Evolutionary conservation across 2,888 invertebrate species (phyloP).

Genomic region (Drosophila prostipennis): DNA sequence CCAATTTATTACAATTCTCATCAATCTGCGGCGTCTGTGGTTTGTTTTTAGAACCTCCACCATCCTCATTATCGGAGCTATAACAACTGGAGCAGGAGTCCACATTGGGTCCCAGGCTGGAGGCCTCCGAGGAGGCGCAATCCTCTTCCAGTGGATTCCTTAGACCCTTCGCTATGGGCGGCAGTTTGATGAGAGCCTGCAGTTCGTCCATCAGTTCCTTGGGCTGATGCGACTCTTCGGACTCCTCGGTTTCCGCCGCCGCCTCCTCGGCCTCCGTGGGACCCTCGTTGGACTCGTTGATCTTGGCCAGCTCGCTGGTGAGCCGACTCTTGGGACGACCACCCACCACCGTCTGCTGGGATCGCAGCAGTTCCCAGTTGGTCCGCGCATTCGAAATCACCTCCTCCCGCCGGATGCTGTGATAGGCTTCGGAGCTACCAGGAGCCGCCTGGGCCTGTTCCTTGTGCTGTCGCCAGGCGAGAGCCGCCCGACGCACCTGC

Average conservation of each 20-base stretch:
- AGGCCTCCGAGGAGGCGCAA: conserved; percentile 85
- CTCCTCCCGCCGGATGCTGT: conserved; percentile 89
- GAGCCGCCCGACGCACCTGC: conserved; percentile 90
- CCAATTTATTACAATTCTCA: conserved; percentile 65
- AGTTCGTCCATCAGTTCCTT: conserved; percentile 62
- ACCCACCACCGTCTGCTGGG: conserved; percentile 85
- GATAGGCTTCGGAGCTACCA: conserved; percentile 85
- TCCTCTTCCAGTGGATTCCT: conserved; percentile 62
- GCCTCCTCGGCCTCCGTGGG: conserved; percentile 28
- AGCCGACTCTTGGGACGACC: conserved; percentile 68
- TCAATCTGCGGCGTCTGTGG: conserved; percentile 42
- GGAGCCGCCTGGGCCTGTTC: conserved; percentile 86
- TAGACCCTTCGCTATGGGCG: conserved; percentile 73
- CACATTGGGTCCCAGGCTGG: conserved; percentile 89
- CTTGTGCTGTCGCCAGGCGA: conserved; percentile 92
- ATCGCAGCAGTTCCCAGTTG: conserved; percentile 93
- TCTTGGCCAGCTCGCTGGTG: conserved; percentile 74
- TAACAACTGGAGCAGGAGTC: conserved; percentile 88
- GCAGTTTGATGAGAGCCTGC: conserved; percentile 79
- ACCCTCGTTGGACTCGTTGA: conserved; percentile 75
- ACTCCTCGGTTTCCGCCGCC: conserved; percentile 37
- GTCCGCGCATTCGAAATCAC: conserved; percentile 93
- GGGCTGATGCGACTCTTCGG: conserved; percentile 37
- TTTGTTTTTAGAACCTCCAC: conserved; percentile 21
- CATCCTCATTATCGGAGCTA: conserved; percentile 84